Base-by-base conservation (phyloP, 1,140 invertebrate genomes). In the Polyergus mexicanus region DNA sequence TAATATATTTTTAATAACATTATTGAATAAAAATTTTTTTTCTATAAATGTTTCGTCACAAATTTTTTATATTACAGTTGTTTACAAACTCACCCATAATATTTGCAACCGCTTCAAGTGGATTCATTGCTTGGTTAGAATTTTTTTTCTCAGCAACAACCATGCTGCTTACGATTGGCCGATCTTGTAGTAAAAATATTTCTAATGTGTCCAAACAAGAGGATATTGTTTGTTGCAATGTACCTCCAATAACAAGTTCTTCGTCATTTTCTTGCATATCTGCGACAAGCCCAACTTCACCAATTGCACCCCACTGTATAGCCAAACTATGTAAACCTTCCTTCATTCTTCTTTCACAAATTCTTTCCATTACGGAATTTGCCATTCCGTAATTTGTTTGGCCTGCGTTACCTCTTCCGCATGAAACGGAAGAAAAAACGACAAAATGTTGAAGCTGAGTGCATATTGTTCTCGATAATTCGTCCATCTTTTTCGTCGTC, bases 351-450 rank as follows among this genome's bases (percentile, higher is more conserved):
- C 89, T 89, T 81, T 96, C 96, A 77, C 96, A 96, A 6, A 97
- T 95, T 69, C 96, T 93, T 88, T 97, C 96, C 95, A 96, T 95
- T 0, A 96, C 93, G 0, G 96, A 96, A 84, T 96, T 97, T 0
- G 96, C 69, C 69, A 72, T 72, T 19, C 69, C 94, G 22, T 98
- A 98, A 93, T 98, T 98, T 1, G 96, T 96, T 97, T 98, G 97
- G 6, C 97, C 97, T 71, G 96, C 95, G 93, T 98, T 98, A 72
- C 98, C 98, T 83, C 97, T 95, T 8, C 97, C 97, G 93, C 97
- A 97, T 69, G 96, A 96, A 5, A 98, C 96, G 16, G 97, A 97
- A 4, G 97, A 98, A 91, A 98, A 98, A 0, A 97, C 96, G 11
- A 96, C 95, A 85, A 96, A 96, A 60, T 96, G 92, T 75, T 93